Conservation (phyloP, 2,888 invertebrate species). For the Tenthredo notha region DNA sequence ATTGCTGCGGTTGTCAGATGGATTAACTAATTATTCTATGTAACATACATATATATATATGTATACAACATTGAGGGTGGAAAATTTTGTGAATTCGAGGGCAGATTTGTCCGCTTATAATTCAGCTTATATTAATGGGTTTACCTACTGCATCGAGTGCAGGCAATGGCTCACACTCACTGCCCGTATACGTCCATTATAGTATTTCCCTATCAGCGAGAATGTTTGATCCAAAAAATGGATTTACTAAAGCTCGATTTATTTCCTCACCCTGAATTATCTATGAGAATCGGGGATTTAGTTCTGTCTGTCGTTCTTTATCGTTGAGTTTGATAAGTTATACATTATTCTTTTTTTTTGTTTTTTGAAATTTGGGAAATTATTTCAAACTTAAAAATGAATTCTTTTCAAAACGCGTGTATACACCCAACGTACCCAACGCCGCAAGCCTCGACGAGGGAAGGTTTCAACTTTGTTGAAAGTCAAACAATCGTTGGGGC, state of each 20-base stretch:
- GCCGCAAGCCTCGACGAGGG: not conserved
- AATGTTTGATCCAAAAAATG: conserved; percentile 36
- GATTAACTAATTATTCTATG: conserved; percentile 38
- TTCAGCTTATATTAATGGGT: conserved; percentile 47
- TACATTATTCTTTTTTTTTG: too few species aligned
- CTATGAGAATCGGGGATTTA: not conserved
- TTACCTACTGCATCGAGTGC: conserved; percentile 27
- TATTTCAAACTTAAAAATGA: too few species aligned
- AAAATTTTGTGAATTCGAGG: conserved; percentile 22
- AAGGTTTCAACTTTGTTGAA: conserved; percentile 27
- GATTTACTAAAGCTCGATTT: conserved; percentile 4
- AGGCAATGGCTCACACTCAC: not conserved
- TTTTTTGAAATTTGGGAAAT: too few species aligned
- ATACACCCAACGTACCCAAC: not conserved
- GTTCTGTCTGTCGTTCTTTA: not conserved
- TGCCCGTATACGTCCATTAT: conserved; percentile 8
- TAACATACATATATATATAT: not conserved
- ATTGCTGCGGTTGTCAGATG: conserved; percentile 32
- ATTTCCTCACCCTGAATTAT: not conserved
- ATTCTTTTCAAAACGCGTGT: too few species aligned
- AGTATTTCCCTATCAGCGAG: conserved; percentile 24
- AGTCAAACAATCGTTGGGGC: conserved; percentile 30
- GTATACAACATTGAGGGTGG: not conserved
- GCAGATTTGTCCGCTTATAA: conserved; percentile 41
- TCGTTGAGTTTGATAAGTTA: too few species aligned